A percentile compares a stretch with the other conserved stretches of the same genome.
phyloP scores from a whole-genome alignment of 2,888 invertebrate genomes.

The Dusona sp. region DNA sequence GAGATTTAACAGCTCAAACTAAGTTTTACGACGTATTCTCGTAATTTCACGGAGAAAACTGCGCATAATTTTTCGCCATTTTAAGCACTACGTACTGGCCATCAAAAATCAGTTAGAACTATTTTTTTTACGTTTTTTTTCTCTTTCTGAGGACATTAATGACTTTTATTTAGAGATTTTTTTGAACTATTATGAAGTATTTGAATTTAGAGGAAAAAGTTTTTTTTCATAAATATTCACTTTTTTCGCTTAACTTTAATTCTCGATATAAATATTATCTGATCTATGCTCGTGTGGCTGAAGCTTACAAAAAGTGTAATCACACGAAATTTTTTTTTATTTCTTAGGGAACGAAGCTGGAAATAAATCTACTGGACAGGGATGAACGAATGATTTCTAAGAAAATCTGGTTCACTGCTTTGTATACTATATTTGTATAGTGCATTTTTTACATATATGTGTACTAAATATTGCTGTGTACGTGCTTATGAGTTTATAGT shows the following conservation, averaged over 20 bases:
- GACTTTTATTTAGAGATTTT: not conserved
- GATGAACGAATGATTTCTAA: constrained; percentile 23
- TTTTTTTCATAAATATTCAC: not conserved
- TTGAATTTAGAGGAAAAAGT: not conserved
- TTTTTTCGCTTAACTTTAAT: not conserved
- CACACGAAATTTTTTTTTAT: not conserved
- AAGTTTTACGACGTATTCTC: constrained; percentile 31
- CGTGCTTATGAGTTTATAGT: not conserved
- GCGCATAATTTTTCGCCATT: constrained; percentile 3
- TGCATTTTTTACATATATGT: not conserved
- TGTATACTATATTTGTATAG: not conserved
- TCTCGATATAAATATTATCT: not conserved
- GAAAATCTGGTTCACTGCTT: constrained; percentile 44
- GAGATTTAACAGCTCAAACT: constrained; percentile 22
- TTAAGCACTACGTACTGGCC: not conserved
- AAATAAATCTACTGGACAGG: constrained; percentile 16
- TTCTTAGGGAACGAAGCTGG: constrained; percentile 4
- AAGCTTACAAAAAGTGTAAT: constrained; percentile 1
- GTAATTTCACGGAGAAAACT: constrained; percentile 22
- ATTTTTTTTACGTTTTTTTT: not conserved
- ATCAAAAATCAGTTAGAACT: not conserved
- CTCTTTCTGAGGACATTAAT: not conserved
- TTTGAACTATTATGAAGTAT: too few relatives aligned
- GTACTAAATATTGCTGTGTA: not conserved
- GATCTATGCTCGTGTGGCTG: too few relatives aligned